Evolutionary conservation across 1,140 invertebrate species (phyloP), one percentile per base, ranked within the genome.

Genomic region (Anagrus nilaparvatae): DNA sequence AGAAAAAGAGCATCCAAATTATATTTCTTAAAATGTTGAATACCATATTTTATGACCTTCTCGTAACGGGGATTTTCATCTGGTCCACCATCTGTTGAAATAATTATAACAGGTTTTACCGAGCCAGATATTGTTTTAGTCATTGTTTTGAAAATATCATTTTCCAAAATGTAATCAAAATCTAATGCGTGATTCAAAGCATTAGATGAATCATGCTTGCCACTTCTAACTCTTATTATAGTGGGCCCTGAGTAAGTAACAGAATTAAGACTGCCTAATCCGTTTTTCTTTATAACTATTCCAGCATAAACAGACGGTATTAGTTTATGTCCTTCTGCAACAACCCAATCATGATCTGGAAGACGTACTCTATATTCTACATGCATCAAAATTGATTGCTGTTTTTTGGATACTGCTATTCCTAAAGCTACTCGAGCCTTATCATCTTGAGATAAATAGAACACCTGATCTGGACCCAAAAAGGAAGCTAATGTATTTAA

Each of bases 61-160:
- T 27, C 17, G 55, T 66, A 63, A 35, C 63, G 37, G 14, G 65
- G 64, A 41, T 66, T 67, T 54, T 68, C 60, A 44, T 69, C 63
- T n/a, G 64, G 64, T 14, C 64, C 58, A 25, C 60, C 59, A 49
- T 69, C 63, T 41, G 41, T 35, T 28, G 57, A 51, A 51, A 67
- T 55, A 5, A 65, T 36, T 40, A 67, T 16, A 44, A 69, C 49
- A 23, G 65, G 65, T 52, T 69, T 69, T 9, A 57, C 32, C 37
- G 24, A 17, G 33, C 49, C 52, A 24, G 53, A 40, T 24, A 18
- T 33, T 17, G 5, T 5, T 18, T 33, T 17, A 19, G 19, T 18
- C 6, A 18, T 34, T 34, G 17, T n/a, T 7, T 34, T 34, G 16
- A 34, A 34, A 34, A 7, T 10, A 7, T 34, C 32, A 14, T 18